phyloP scores from a whole-genome alignment of 2,888 invertebrate species.

The Drosophila histrio region DNA sequence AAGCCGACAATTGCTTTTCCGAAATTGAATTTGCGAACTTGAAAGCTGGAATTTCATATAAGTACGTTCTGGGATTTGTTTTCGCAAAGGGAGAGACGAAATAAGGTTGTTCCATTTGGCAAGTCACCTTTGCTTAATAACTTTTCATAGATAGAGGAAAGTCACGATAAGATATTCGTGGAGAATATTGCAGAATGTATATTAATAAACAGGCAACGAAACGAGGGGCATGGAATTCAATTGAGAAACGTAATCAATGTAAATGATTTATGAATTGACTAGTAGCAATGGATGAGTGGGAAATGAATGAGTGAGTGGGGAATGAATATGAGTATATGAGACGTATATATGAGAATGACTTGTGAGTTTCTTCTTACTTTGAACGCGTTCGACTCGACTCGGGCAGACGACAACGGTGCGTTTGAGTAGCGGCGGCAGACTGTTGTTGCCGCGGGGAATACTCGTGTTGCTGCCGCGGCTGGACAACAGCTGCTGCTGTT shows the following conservation, averaged over 20 bases:
- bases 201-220: slow-evolving; percentile 31
- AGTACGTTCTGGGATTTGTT: neutral
- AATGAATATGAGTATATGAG: slow-evolving; percentile 18
- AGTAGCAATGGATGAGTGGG: slow-evolving; percentile 8
- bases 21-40: slow-evolving; percentile 8
- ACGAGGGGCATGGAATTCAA: slow-evolving; percentile 37
- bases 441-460: slow-evolving; percentile 36
- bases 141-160: slow-evolving; percentile 17
- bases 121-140: slow-evolving; percentile 56
- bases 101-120: slow-evolving; percentile 13
- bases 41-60: slow-evolving; percentile 5
- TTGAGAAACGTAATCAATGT: slow-evolving; percentile 54
- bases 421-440: slow-evolving; percentile 59
- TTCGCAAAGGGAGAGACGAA: neutral
- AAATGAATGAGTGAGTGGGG: slow-evolving; percentile 9
- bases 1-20: neutral
- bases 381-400: slow-evolving; percentile 70
- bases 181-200: slow-evolving; percentile 15
- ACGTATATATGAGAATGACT: slow-evolving; percentile 43
- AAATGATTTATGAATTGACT: slow-evolving; percentile 57
- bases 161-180: slow-evolving; percentile 22
- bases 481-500: slow-evolving; percentile 15
- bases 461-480: slow-evolving; percentile 20
- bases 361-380: slow-evolving; percentile 78
- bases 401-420: slow-evolving; percentile 63